Base-by-base conservation (phyloP, 2,113 vertebrate species). In the Apaloderma vittatum region DNA sequence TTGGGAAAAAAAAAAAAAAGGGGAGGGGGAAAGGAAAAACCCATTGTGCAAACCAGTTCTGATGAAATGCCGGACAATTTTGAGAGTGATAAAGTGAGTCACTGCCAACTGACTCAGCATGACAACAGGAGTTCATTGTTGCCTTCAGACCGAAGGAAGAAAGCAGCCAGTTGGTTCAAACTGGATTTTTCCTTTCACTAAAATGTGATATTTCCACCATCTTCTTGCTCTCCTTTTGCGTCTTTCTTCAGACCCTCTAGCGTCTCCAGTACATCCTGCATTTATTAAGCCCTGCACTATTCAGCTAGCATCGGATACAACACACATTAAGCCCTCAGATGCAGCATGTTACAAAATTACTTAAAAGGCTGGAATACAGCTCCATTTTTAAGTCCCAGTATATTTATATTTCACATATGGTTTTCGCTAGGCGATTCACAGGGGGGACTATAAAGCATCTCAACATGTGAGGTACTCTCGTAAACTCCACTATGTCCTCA, bases 371-470 rank as follows among this genome's bases (percentile, higher is more conserved):
- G 96, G 94, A 96, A 96, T 97, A 83, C 75, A 86, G 76, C 72
- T 96, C 94, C 82, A 86, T 94, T 97, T 96, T 96, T 92, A 96
- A 97, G 97, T 97, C 90, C 82, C 96, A 96, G 92, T 86, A 74
- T 97, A 97, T 97, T 97, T 97, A 97, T 97, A 96, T 96, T 97
- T 97, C 95, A 97, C 95, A 97, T 97, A 96, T 96, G 94, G 92
- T 97, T 96, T 97, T 97, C 6, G 5, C 96, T 97, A 95, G 88
- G 88, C 79, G 94, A 94, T 88, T 97, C 96, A 97, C 97, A 97
- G 72, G 93, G 95, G 90, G 92, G 94, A 93, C 97, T 92, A 92
- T 95, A 97, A 97, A 96, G 94, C 95, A 97, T 95, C 90, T 97
- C 96, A 94, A 94, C 94, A 97, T 94, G 90, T 95, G 94, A 96